phyloP scores from a whole-genome alignment of 2,888 invertebrate species.

The Capitulum mitella region DNA sequence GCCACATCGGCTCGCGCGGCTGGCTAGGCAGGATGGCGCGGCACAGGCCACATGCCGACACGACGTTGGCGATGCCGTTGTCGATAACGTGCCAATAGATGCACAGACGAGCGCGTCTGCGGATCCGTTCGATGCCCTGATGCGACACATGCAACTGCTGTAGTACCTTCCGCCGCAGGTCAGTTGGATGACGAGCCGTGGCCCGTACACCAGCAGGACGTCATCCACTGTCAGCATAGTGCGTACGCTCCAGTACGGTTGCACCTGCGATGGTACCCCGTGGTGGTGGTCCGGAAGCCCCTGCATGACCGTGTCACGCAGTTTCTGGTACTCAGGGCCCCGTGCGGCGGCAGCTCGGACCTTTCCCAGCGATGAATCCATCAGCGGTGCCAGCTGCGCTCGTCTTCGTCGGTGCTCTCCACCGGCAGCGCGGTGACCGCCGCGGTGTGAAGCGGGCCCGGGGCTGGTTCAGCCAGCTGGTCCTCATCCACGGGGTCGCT shows the following conservation, averaged over 20 bases:
- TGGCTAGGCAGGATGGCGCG: constrained; percentile 3
- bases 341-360: too few species aligned
- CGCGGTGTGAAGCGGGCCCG: too few species aligned
- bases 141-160: too few species aligned
- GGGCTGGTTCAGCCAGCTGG: neutral
- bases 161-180: too few species aligned
- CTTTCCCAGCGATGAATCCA: neutral
- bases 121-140: constrained; percentile 33
- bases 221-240: constrained; percentile 29
- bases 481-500: neutral
- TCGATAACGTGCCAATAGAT: constrained; percentile 34
- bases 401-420: neutral
- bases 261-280: neutral
- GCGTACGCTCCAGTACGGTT: neutral
- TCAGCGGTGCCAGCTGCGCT: neutral
- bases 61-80: constrained; percentile 29
- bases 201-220: constrained; percentile 33
- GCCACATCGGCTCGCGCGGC: constrained; percentile 16
- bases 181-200: too few species aligned
- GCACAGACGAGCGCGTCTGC: constrained; percentile 29
- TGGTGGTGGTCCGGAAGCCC: neutral
- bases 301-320: neutral
- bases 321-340: neutral
- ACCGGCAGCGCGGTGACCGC: too few species aligned
- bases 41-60: neutral